Conservation (phyloP, 2,797 vertebrate species). For the Psittacula derbiana region DNA sequence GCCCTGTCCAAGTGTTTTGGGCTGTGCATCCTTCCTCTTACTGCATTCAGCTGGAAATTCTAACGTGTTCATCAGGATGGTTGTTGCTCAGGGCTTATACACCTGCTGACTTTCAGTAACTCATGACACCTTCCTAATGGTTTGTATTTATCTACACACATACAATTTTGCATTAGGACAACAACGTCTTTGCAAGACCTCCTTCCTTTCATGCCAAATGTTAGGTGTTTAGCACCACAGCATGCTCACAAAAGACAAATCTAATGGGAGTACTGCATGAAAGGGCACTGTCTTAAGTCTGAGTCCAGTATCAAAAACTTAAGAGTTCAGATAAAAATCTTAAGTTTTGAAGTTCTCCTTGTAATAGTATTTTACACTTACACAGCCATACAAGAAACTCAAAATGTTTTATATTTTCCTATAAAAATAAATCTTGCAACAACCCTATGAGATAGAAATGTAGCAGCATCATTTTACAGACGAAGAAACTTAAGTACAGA, state of each 20-base stretch:
- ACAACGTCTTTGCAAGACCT: not conserved
- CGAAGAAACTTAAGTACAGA: not conserved
- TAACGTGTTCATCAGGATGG: not conserved
- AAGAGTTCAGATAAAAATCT: not conserved
- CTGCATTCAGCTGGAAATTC: not conserved
- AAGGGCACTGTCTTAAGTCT: not conserved
- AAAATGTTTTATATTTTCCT: not conserved
- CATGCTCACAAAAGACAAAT: not conserved
- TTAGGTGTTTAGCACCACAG: not conserved
- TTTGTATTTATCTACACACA: not conserved
- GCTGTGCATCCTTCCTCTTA: not conserved
- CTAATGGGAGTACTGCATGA: not conserved
- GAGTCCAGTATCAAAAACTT: not conserved
- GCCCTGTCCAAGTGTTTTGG: too few species aligned
- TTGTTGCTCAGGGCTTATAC: rapidly evolving
- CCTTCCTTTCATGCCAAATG: not conserved
- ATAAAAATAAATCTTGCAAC: not conserved
- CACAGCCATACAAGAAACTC: not conserved
- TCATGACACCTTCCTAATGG: rapidly evolving
- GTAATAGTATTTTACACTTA: not conserved
- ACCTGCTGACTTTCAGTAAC: not conserved
- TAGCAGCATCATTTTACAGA: not conserved
- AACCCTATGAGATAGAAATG: not conserved
- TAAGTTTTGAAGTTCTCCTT: not conserved
- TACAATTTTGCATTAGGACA: rapidly evolving